These are phyloP conservation scores for Sebastes minor DNA, from an alignment of 2,797 vertebrate genomes.

Conservation along the genomic window DNA sequence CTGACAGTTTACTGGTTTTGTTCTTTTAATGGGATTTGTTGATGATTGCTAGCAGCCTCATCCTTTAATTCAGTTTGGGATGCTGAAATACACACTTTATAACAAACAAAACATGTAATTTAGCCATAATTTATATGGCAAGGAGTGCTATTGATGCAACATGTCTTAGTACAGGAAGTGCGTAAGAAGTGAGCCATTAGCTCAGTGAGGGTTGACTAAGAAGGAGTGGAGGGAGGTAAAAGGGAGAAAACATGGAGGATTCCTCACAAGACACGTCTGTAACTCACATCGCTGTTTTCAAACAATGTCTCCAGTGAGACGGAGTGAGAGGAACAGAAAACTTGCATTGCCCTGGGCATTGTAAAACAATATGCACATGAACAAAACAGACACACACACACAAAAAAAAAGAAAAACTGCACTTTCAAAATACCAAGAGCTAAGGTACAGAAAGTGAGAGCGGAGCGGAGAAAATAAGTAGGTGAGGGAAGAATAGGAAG, in stretches of 20 bases:
- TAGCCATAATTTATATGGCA: neutral
- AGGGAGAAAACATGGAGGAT: constrained; percentile 15
- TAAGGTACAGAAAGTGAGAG: constrained; percentile 49
- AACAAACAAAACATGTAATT: neutral
- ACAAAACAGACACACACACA: constrained; percentile 44
- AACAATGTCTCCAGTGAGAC: constrained; percentile 62
- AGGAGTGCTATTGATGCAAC: neutral
- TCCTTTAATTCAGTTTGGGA: neutral
- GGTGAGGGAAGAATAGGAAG: constrained; percentile 56
- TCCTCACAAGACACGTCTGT: constrained; percentile 44
- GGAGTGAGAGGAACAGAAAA: constrained; percentile 56
- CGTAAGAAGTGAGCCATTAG: constrained; percentile 22
- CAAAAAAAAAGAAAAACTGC: constrained; percentile 10
- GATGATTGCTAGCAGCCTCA: neutral
- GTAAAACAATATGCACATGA: constrained; percentile 63
- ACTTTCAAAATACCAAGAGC: constrained; percentile 60
- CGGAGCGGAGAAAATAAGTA: constrained; percentile 45
- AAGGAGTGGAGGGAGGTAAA: constrained; percentile 2
- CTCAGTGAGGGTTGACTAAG: constrained; percentile 13
- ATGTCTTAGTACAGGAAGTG: neutral
- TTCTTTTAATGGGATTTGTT: neutral
- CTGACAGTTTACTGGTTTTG: neutral
- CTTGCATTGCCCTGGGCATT: constrained; percentile 62
- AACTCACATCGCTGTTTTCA: constrained; percentile 60
- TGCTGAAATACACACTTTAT: neutral